Percentiles rank a stretch among this genome's conserved stretches.
These are phyloP conservation scores for Nansenia antarctica DNA, from an alignment of 2,113 vertebrate genomes.

Conservation along the genomic window DNA sequence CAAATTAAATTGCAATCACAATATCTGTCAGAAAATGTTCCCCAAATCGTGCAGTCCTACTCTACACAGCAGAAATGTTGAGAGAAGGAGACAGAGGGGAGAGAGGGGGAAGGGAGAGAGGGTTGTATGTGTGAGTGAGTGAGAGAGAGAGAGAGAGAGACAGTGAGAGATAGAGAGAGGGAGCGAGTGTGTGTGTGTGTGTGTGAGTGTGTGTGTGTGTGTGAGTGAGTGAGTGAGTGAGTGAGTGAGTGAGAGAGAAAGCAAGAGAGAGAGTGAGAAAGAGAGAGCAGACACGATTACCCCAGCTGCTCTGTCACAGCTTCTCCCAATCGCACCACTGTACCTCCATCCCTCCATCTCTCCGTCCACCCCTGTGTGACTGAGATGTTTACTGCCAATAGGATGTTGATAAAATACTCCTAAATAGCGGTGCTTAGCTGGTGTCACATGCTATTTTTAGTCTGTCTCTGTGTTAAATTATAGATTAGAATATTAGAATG, in stretches of 20 bases:
- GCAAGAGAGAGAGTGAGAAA: background rate
- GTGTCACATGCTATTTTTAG: background rate
- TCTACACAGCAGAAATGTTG: no score
- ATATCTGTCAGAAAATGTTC: no score
- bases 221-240: background rate
- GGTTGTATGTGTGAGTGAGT: background rate
- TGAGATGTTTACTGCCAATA: constrained; percentile 42
- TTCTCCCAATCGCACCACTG: constrained; percentile 54
- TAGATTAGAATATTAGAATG: background rate
- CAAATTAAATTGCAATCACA: no score
- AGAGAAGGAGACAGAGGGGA: background rate
- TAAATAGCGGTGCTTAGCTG: constrained; percentile 25
- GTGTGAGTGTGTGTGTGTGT: constrained; percentile 2
- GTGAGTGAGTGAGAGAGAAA: background rate
- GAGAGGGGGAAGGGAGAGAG: background rate
- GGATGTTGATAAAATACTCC: constrained; percentile 43
- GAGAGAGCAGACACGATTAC: background rate
- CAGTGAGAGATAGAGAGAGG: background rate
- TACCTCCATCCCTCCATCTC: constrained; percentile 45
- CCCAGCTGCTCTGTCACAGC: background rate
- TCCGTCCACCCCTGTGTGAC: constrained; percentile 29
- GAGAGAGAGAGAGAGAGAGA: background rate
- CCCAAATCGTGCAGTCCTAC: no score
- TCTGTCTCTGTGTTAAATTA: background rate
- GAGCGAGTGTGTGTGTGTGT: constrained; percentile 12